These are phyloP conservation scores for Haemorhous mexicanus DNA, from an alignment of 2,113 vertebrate species.

Conservation along the genomic window DNA sequence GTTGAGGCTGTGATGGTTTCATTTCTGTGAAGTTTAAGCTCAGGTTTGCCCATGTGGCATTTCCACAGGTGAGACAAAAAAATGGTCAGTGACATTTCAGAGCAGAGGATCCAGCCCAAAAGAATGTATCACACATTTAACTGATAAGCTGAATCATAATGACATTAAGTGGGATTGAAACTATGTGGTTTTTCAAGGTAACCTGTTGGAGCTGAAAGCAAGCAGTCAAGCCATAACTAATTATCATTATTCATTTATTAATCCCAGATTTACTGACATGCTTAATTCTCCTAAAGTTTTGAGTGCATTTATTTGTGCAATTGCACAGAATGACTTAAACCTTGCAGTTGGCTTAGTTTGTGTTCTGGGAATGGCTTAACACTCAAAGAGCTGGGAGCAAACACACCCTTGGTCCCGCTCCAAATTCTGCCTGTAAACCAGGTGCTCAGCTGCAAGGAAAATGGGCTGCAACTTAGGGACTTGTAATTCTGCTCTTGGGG, in stretches of 20 bases:
- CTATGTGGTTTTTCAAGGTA: not conserved
- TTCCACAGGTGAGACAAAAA: not conserved
- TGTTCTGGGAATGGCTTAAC: not conserved
- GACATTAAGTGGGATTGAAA: not conserved
- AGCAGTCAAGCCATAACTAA: not conserved
- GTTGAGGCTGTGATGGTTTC: not conserved
- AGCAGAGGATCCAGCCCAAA: not conserved
- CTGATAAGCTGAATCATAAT: not conserved
- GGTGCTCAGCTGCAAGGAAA: not conserved
- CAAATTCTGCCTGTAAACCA: not conserved
- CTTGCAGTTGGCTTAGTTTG: not conserved
- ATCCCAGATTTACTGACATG: not conserved
- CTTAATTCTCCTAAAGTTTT: not conserved
- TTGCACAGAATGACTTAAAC: not conserved
- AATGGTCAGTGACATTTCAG: not conserved
- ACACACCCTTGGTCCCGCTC: not conserved
- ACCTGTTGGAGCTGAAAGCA: not conserved
- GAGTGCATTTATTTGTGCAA: not conserved
- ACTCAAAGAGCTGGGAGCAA: not conserved
- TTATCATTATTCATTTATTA: not conserved
- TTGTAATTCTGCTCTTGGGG: not conserved
- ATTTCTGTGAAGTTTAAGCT: conserved; percentile 2
- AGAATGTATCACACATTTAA: not conserved
- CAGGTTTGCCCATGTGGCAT: not conserved
- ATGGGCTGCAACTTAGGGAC: not conserved